Evolutionary conservation across 2,888 invertebrate species (phyloP).

Genomic region (Catotricha subobsoleta): DNA sequence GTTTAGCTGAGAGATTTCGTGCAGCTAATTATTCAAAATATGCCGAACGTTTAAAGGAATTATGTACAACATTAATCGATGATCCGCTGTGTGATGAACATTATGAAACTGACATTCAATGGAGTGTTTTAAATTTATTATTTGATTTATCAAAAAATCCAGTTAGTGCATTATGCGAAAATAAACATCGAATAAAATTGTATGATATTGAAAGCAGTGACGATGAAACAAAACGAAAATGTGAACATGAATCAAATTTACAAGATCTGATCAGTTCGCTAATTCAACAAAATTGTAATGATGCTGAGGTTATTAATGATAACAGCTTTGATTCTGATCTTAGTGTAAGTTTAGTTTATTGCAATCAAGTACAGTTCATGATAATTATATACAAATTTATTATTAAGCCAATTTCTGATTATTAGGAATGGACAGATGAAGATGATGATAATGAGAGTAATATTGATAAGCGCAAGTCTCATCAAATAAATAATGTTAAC

Average conservation of each 20-base stretch:
- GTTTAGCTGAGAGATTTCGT: slow-evolving; percentile 29
- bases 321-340: slow-evolving; percentile 16
- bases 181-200: slow-evolving; percentile 15
- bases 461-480: slow-evolving; percentile 4
- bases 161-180: slow-evolving; percentile 17
- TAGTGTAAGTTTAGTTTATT: slow-evolving; percentile 18
- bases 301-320: not conserved
- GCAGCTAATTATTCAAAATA: slow-evolving; percentile 31
- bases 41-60: slow-evolving; percentile 25
- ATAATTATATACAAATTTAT: too few relatives aligned
- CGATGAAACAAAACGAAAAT: not conserved
- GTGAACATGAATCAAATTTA: not conserved
- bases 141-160: slow-evolving; percentile 27
- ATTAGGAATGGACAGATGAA: slow-evolving; percentile 25
- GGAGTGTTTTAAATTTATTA: slow-evolving; percentile 32
- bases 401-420: too few relatives aligned
- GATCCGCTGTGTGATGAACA: slow-evolving; percentile 20
- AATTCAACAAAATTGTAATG: not conserved
- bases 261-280: not conserved
- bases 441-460: slow-evolving; percentile 7
- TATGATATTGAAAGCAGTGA: slow-evolving; percentile 1
- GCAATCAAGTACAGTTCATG: too few relatives aligned
- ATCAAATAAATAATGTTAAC: slow-evolving; percentile 4
- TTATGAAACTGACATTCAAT: slow-evolving; percentile 30
- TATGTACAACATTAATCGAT: slow-evolving; percentile 20